These are phyloP conservation scores for Noctua pronuba DNA, from an alignment of 2,888 invertebrate species.

Conservation along the genomic window DNA sequence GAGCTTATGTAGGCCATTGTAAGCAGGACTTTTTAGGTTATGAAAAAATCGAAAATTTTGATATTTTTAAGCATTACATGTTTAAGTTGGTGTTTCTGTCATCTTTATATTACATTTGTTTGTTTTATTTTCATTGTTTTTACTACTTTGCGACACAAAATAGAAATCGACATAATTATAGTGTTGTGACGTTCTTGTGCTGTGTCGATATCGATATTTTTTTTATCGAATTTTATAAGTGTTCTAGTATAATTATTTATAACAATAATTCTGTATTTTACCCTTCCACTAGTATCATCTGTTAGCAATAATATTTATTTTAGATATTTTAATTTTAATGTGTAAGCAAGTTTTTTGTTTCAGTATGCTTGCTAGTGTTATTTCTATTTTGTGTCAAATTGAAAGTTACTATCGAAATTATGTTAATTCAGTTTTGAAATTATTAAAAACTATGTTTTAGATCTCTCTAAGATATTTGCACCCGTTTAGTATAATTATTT, in stretches of 20 bases:
- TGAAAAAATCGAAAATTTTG: slow-evolving; percentile 43
- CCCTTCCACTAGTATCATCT: slow-evolving; percentile 35
- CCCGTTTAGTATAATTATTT: slow-evolving; percentile 59
- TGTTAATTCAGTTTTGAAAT: slow-evolving; percentile 53
- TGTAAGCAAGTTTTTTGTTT: slow-evolving; percentile 19
- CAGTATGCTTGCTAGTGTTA: slow-evolving; percentile 14
- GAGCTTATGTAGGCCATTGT: slow-evolving; percentile 30
- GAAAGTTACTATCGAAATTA: slow-evolving; percentile 56
- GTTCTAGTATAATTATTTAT: slow-evolving; percentile 52
- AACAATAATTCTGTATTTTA: slow-evolving; percentile 15
- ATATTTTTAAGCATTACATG: slow-evolving; percentile 63
- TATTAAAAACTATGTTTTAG: slow-evolving; percentile 56
- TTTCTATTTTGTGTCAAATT: slow-evolving; percentile 63
- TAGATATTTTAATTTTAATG: slow-evolving; percentile 40
- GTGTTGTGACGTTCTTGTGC: slow-evolving; percentile 56
- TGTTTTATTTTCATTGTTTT: slow-evolving; percentile 50
- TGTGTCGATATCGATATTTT: slow-evolving; percentile 40
- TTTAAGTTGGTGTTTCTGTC: slow-evolving; percentile 41
- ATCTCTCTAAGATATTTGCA: slow-evolving; percentile 64
- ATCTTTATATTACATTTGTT: slow-evolving; percentile 52
- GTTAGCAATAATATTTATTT: slow-evolving; percentile 60
- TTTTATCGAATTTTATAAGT: slow-evolving; percentile 36
- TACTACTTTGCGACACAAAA: slow-evolving; percentile 55
- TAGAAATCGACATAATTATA: slow-evolving; percentile 47
- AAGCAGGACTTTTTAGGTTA: slow-evolving; percentile 39